Evolutionary conservation across 1,140 invertebrate species (phyloP).

Genomic region (Drosophila insularis): DNA sequence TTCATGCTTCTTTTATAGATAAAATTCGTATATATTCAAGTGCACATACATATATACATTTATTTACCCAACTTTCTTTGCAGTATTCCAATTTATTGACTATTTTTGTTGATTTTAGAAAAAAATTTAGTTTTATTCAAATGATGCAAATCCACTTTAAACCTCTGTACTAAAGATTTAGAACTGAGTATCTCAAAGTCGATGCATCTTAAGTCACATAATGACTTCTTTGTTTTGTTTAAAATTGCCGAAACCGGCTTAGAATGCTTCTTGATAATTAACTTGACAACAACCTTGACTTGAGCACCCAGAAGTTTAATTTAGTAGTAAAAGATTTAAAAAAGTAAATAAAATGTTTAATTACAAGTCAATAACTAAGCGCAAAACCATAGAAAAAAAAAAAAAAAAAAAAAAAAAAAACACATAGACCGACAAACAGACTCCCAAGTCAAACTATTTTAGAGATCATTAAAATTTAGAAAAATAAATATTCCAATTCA

Average conservation of each 20-base stretch:
- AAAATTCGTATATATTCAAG: too few relatives aligned
- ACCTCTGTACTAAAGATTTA: too few relatives aligned
- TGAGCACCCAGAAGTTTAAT: conserved; percentile 20
- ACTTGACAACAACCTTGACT: background rate
- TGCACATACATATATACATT: too few relatives aligned
- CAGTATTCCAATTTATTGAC: too few relatives aligned
- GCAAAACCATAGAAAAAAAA: conserved; percentile 7
- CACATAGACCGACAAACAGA: too few relatives aligned
- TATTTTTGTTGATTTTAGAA: too few relatives aligned
- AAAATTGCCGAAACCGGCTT: conserved; percentile 1
- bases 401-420: too few relatives aligned
- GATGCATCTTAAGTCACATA: background rate
- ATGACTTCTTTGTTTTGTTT: conserved; percentile 9
- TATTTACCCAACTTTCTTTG: too few relatives aligned
- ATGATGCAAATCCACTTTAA: too few relatives aligned
- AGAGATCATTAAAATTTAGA: conserved; percentile 46
- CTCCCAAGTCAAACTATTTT: conserved; percentile 50
- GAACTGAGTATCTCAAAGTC: background rate
- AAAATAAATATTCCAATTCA: conserved; percentile 22
- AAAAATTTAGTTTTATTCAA: too few relatives aligned
- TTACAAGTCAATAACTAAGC: conserved; percentile 49
- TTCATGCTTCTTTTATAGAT: too few relatives aligned
- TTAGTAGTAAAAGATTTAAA: conserved; percentile 26
- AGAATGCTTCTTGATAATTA: conserved; percentile 7
- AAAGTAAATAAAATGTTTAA: conserved; percentile 47